Conservation (phyloP, 2,888 invertebrate species). For the Troides aeacus region DNA sequence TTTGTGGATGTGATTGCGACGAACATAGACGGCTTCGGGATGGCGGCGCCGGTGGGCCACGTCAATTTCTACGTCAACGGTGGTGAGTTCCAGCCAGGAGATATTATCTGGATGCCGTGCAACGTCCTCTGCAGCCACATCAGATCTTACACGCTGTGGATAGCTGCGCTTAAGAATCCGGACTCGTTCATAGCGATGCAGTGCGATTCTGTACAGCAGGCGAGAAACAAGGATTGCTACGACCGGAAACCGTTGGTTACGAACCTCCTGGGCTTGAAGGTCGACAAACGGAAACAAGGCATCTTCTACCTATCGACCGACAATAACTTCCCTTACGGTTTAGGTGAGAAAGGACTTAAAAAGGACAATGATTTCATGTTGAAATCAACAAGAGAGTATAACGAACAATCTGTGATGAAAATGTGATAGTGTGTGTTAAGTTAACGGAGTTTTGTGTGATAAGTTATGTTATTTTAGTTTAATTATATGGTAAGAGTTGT, state of each 20-base stretch:
- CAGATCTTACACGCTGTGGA: slow-evolving; percentile 39
- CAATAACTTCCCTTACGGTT: slow-evolving; percentile 53
- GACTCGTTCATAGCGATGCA: slow-evolving; percentile 41
- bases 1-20: slow-evolving; percentile 58
- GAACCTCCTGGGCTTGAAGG: slow-evolving; percentile 40
- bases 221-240: slow-evolving; percentile 41
- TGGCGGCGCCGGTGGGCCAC: slow-evolving; percentile 62
- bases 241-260: slow-evolving; percentile 40
- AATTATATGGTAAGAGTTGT: background rate
- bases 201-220: slow-evolving; percentile 46
- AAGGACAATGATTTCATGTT: slow-evolving; percentile 47
- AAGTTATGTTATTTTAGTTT: background rate
- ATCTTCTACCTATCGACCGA: slow-evolving; percentile 45
- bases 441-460: slow-evolving; percentile 27
- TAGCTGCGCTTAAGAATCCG: slow-evolving; percentile 38
- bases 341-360: slow-evolving; percentile 56
- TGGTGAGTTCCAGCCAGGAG: slow-evolving; percentile 53
- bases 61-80: slow-evolving; percentile 66
- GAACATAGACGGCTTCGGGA: slow-evolving; percentile 61
- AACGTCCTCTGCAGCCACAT: slow-evolving; percentile 42
- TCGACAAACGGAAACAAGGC: slow-evolving; percentile 40
- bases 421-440: slow-evolving; percentile 29
- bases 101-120: slow-evolving; percentile 39
- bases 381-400: slow-evolving; percentile 27
- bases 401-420: slow-evolving; percentile 34